These are phyloP conservation scores for Trichomalopsis sarcophagae DNA, from an alignment of 1,140 invertebrate genomes.

Conservation along the genomic window DNA sequence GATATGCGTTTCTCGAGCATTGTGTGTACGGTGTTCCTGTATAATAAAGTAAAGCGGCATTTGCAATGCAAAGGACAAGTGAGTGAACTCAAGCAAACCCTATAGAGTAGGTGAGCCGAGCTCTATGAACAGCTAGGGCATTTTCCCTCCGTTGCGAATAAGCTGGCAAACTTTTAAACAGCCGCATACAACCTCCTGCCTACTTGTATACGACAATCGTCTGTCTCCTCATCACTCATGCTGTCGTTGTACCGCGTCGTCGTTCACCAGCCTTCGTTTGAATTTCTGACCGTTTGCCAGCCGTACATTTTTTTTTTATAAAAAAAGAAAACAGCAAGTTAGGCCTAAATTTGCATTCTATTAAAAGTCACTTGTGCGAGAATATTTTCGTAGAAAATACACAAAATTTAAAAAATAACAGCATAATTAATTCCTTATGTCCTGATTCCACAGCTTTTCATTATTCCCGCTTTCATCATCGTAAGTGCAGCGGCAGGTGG, in stretches of 20 bases:
- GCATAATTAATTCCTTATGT: no score
- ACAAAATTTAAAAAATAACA: no score
- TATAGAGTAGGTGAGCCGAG: neutral
- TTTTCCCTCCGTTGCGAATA: neutral
- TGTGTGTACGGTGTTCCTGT: neutral
- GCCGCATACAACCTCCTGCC: neutral
- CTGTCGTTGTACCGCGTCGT: neutral
- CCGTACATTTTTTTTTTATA: neutral
- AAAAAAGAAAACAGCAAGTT: no score
- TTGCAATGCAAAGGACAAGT: slow-evolving; percentile 12
- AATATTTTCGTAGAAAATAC: no score
- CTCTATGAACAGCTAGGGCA: neutral
- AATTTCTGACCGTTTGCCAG: neutral
- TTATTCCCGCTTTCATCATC: no score
- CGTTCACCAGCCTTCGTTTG: neutral
- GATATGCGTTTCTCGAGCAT: neutral
- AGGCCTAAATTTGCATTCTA: no score
- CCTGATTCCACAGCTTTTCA: no score
- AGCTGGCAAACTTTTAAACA: slow-evolving; percentile 4
- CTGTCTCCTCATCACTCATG: neutral
- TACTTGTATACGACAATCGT: neutral
- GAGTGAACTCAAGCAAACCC: neutral
- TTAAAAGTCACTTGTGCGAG: no score
- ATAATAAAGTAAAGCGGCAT: slow-evolving; percentile 24
- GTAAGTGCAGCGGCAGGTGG: neutral